These are phyloP conservation scores for Leptoteleia sp. DNA, from an alignment of 1,140 invertebrate species.

Conservation along the genomic window DNA sequence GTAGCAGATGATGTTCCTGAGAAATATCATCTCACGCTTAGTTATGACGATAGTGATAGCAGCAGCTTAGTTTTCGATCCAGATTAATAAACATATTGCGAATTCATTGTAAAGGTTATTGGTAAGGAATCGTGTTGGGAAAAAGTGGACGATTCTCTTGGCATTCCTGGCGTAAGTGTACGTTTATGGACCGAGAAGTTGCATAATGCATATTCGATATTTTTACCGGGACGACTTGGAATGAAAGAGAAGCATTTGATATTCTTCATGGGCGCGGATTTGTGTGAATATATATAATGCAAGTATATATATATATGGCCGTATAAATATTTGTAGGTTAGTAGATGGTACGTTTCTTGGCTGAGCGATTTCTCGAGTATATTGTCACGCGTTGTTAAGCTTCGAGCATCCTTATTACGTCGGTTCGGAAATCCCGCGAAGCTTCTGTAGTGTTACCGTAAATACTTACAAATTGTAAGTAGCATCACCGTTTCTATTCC, in stretches of 20 bases:
- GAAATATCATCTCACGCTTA: conserved; percentile 49
- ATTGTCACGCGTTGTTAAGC: conserved; percentile 81
- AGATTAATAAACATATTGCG: conserved; percentile 63
- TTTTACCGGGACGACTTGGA: conserved; percentile 70
- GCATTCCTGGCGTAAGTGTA: conserved; percentile 71
- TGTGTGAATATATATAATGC: conserved; percentile 57
- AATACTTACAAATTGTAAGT: conserved; percentile 56
- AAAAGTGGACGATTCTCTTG: conserved; percentile 49
- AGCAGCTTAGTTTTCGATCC: conserved; percentile 22
- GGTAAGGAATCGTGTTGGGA: conserved; percentile 29
- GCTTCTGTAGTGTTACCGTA: conserved; percentile 55
- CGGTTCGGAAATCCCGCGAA: conserved; percentile 58
- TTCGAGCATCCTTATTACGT: conserved; percentile 74
- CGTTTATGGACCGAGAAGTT: conserved; percentile 79
- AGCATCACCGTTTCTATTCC: conserved; percentile 13
- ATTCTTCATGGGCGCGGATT: conserved; percentile 40
- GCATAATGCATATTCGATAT: conserved; percentile 79
- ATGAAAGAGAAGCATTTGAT: conserved; percentile 46
- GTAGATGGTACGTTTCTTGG: conserved; percentile 63
- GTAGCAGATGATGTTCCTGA: conserved; percentile 11
- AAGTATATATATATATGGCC: conserved; percentile 55
- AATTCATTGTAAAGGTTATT: conserved; percentile 11
- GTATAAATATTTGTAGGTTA: conserved; percentile 54
- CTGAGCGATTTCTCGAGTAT: conserved; percentile 76
- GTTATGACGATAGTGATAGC: conserved; percentile 42